Conservation (phyloP, 2,888 invertebrate species). For the Coenonympha glycerion region DNA sequence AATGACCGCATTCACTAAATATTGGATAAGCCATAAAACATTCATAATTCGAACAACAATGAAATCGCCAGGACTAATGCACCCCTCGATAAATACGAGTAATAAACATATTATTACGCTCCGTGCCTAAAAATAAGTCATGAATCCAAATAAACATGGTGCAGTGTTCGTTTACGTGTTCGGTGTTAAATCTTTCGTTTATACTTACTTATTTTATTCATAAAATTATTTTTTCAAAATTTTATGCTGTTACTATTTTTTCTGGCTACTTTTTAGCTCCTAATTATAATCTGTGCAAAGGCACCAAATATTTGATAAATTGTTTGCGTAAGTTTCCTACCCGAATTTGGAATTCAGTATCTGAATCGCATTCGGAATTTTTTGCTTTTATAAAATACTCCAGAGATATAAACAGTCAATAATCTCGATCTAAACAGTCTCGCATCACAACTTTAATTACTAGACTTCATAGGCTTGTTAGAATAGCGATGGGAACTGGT, state of each 20-base stretch:
- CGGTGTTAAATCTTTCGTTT: neutral
- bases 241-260: too few species aligned
- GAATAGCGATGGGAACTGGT: slow-evolving; percentile 2
- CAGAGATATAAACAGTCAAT: too few species aligned
- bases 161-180: neutral
- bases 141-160: neutral
- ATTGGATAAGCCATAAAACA: slow-evolving; percentile 58
- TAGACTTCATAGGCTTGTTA: slow-evolving; percentile 1
- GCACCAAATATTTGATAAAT: too few species aligned
- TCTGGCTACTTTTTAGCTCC: too few species aligned
- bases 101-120: slow-evolving; percentile 29
- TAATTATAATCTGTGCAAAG: neutral
- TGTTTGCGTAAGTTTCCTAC: neutral
- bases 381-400: too few species aligned
- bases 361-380: too few species aligned
- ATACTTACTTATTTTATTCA: neutral
- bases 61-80: slow-evolving; percentile 47
- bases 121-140: neutral
- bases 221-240: too few species aligned
- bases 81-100: slow-evolving; percentile 35
- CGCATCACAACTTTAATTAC: neutral
- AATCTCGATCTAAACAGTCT: neutral
- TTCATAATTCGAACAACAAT: slow-evolving; percentile 52
- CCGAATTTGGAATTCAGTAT: too few species aligned
- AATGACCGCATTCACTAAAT: slow-evolving; percentile 54